Evolutionary conservation across 2,888 invertebrate species (phyloP).

Genomic region (Hemicrepidius hirtus): DNA sequence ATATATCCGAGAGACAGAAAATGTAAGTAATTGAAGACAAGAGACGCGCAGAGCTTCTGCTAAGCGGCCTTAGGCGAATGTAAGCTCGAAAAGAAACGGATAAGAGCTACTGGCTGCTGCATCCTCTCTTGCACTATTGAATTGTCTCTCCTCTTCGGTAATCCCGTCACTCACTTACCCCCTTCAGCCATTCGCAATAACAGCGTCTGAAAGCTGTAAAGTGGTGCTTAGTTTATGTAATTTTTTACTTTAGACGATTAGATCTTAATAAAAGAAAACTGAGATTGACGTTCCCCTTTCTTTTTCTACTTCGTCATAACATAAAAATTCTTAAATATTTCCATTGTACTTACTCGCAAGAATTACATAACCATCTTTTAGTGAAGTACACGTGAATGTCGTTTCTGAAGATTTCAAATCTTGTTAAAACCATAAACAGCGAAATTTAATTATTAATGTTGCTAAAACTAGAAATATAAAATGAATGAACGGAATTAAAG

Average conservation of each 20-base stretch:
- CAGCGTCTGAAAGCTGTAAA: conserved; percentile 37
- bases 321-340: too few relatives aligned
- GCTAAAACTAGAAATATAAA: too few relatives aligned
- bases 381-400: too few relatives aligned
- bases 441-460: too few relatives aligned
- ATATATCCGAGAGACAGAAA: conserved; percentile 57
- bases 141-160: conserved; percentile 46
- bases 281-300: background rate
- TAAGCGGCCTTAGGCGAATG: conserved; percentile 51
- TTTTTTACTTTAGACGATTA: conserved; percentile 10
- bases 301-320: too few relatives aligned
- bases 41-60: conserved; percentile 51
- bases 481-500: too few relatives aligned
- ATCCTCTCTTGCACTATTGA: conserved; percentile 44
- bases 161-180: conserved; percentile 43
- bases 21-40: conserved; percentile 58
- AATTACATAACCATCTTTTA: too few relatives aligned
- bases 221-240: conserved; percentile 29
- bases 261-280: background rate
- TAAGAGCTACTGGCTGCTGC: conserved; percentile 36
- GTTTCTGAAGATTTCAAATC: too few relatives aligned
- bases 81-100: conserved; percentile 43
- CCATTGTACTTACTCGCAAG: too few relatives aligned
- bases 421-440: too few relatives aligned
- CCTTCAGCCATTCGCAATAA: conserved; percentile 45